phyloP scores from a whole-genome alignment of 2,113 vertebrate genomes.

The Gymnogyps californianus region DNA sequence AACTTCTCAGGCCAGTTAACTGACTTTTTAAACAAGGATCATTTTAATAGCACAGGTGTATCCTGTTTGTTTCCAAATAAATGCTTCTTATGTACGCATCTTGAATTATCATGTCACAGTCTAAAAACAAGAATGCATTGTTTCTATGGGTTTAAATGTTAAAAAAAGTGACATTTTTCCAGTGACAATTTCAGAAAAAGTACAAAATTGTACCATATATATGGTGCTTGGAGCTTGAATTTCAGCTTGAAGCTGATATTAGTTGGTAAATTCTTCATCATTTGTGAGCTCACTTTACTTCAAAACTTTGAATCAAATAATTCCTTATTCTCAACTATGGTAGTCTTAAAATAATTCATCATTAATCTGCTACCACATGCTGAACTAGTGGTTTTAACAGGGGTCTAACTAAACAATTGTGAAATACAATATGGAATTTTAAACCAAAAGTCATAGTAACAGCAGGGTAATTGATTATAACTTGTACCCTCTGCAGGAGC shows the following conservation, averaged over 20 bases:
- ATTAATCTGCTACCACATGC: constrained; percentile 69
- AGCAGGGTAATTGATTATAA: not conserved
- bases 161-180: not conserved
- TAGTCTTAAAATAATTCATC: not conserved
- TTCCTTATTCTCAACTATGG: not conserved
- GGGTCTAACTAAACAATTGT: constrained; percentile 75
- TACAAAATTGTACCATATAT: not conserved
- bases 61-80: not conserved
- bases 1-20: not conserved
- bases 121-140: not conserved
- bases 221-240: not conserved
- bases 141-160: not conserved
- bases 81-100: not conserved
- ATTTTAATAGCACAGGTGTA: not conserved
- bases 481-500: not conserved
- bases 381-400: constrained; percentile 69
- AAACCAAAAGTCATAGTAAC: not conserved
- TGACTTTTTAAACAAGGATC: not conserved
- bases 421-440: not conserved
- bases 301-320: not conserved
- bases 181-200: not conserved
- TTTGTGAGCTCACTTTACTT: not conserved
- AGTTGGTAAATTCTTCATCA: not conserved
- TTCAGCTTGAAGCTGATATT: not conserved
- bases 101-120: not conserved